phyloP scores from a whole-genome alignment of 2,113 vertebrate genomes.

The Malurus cyaneus region DNA sequence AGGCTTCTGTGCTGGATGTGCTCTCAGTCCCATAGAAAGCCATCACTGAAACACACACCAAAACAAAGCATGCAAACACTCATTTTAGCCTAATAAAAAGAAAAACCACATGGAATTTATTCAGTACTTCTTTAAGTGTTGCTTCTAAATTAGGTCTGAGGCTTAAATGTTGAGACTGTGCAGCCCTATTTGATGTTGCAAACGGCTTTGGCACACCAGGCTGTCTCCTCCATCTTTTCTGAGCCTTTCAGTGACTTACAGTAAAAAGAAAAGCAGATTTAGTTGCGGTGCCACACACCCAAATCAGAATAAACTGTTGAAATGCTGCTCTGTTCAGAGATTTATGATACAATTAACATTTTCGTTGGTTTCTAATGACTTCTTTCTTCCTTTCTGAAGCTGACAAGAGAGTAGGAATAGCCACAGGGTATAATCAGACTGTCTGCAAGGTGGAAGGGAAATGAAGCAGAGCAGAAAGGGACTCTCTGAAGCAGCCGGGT shows the following conservation, averaged over 20 bases:
- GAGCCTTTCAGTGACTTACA: neutral
- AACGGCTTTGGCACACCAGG: neutral
- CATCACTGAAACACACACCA: neutral
- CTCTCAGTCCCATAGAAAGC: neutral
- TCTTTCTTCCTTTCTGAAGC: slow-evolving; percentile 49
- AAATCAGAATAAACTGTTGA: slow-evolving; percentile 29
- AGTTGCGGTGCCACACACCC: slow-evolving; percentile 15
- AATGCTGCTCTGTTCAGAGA: slow-evolving; percentile 30
- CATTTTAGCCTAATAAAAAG: neutral
- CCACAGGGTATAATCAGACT: slow-evolving; percentile 29
- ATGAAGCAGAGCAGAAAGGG: slow-evolving; percentile 53
- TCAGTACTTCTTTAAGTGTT: neutral
- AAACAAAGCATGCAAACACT: neutral
- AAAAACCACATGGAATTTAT: neutral
- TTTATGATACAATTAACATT: slow-evolving; percentile 64
- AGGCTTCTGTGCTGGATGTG: neutral
- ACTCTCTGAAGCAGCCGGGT: slow-evolving; percentile 39
- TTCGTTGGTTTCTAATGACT: slow-evolving; percentile 57
- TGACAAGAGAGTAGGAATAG: slow-evolving; percentile 52
- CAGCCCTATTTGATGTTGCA: neutral
- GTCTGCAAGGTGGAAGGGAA: slow-evolving; percentile 50
- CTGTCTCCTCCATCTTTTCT: slow-evolving; percentile 8
- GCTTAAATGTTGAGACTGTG: neutral
- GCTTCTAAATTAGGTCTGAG: neutral
- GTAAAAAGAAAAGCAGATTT: slow-evolving; percentile 21